Conservation (phyloP, 2,113 vertebrate genomes). For the Rallus limicola region DNA sequence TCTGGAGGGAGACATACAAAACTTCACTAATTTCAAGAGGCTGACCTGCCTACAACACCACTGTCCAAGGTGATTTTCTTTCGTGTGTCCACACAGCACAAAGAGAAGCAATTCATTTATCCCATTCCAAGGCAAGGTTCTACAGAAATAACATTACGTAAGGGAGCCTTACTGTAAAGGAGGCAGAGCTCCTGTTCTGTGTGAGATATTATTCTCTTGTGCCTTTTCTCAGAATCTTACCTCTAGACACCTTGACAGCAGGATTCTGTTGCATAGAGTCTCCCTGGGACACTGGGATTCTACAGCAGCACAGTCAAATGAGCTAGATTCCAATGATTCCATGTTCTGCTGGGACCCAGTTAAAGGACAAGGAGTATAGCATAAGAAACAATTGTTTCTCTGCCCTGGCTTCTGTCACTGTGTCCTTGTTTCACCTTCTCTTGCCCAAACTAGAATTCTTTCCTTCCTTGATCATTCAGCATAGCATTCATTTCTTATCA, state of each 20-base stretch:
- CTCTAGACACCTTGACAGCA: background rate
- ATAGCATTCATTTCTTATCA: conserved; percentile 21
- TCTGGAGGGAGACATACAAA: background rate
- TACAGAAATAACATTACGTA: background rate
- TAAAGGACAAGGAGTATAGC: background rate
- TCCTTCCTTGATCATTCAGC: background rate
- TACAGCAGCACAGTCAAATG: background rate
- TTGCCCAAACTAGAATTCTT: background rate
- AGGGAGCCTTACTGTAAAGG: accelerated
- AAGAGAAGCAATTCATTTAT: background rate
- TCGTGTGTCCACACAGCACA: background rate
- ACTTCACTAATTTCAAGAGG: background rate
- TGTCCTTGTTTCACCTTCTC: background rate
- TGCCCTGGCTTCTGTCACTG: background rate
- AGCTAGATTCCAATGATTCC: background rate
- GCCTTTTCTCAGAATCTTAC: background rate
- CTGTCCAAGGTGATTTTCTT: background rate
- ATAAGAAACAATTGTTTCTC: background rate
- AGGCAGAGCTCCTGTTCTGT: background rate
- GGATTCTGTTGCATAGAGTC: background rate
- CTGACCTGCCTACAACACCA: background rate
- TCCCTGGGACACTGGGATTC: background rate
- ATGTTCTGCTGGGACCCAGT: background rate
- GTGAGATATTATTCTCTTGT: background rate
- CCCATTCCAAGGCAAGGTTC: background rate